Evolutionary conservation across 1,140 invertebrate species (phyloP).

Genomic region (Bicyclus anynana): DNA sequence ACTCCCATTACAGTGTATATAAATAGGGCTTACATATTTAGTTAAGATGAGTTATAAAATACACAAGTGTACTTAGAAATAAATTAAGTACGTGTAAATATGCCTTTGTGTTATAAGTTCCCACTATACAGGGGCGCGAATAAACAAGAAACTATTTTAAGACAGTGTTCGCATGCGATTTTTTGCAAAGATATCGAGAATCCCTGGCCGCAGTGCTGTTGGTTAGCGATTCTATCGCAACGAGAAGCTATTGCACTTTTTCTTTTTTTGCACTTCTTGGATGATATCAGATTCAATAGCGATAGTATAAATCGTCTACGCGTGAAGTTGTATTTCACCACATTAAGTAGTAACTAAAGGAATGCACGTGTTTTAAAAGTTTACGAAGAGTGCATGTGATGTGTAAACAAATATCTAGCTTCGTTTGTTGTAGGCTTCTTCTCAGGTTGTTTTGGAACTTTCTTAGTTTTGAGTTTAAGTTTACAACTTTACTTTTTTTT

Average conservation of each 20-base stretch:
- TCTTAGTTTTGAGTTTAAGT: too few species aligned
- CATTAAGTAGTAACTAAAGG: neutral
- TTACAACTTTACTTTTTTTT: too few species aligned
- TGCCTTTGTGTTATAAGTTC: neutral
- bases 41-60: neutral
- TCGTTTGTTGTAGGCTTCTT: too few species aligned
- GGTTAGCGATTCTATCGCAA: neutral
- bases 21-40: too few species aligned
- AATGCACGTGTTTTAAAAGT: neutral
- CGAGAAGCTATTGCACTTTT: neutral
- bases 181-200: neutral
- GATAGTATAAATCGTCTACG: neutral
- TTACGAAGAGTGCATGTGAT: neutral
- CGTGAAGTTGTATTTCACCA: neutral
- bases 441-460: too few species aligned
- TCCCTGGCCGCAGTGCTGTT: neutral
- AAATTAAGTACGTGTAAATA: neutral
- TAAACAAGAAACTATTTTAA: neutral
- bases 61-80: neutral
- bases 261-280: conserved; percentile 4
- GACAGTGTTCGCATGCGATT: neutral
- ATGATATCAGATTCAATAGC: conserved; percentile 8
- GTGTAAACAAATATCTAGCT: too few species aligned
- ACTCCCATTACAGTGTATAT: too few species aligned
- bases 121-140: neutral